These are phyloP conservation scores for Setophaga kirtlandii DNA, from an alignment of 2,113 vertebrate species.

Conservation along the genomic window DNA sequence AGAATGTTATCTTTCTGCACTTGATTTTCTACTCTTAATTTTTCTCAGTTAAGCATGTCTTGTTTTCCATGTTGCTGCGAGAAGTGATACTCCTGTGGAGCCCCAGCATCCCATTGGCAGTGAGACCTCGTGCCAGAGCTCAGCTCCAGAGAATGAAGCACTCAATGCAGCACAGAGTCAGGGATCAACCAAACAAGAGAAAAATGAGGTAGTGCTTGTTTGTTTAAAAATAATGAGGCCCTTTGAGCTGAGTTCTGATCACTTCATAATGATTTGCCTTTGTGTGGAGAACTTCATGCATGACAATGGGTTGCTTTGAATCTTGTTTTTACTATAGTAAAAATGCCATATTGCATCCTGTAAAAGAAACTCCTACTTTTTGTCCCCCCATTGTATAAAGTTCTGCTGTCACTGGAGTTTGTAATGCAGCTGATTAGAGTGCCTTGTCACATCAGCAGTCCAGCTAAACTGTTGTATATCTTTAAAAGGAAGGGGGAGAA, in stretches of 20 bases:
- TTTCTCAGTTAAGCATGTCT: constrained; percentile 2
- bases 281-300: neutral
- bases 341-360: neutral
- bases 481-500: neutral
- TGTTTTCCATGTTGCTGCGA: constrained; percentile 54
- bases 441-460: neutral
- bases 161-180: constrained; percentile 77
- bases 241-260: neutral
- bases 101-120: constrained; percentile 79
- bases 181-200: constrained; percentile 77
- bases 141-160: constrained; percentile 75
- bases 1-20: neutral
- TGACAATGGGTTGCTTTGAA: neutral
- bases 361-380: neutral
- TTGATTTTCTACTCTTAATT: neutral
- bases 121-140: constrained; percentile 75
- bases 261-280: constrained; percentile 4
- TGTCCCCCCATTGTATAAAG: neutral
- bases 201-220: constrained; percentile 84
- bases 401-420: neutral
- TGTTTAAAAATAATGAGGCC: constrained; percentile 33
- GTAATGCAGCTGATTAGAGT: neutral
- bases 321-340: neutral
- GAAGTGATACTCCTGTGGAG: constrained; percentile 85
- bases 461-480: neutral